Base-by-base conservation (phyloP, 2,888 invertebrate genomes). In the Leptopilina syphax region DNA sequence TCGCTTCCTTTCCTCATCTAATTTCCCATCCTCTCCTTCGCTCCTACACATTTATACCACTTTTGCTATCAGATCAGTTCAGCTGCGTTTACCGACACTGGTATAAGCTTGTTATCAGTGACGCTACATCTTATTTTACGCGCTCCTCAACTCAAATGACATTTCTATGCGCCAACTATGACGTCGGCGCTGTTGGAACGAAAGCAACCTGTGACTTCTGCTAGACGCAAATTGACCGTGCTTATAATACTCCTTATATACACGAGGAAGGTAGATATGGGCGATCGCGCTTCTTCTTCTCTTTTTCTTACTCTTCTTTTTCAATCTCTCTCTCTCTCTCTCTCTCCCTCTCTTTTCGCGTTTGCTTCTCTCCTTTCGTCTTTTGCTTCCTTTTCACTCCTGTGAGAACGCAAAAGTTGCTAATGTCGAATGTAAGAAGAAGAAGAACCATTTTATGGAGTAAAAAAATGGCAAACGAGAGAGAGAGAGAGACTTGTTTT, bases 51-150 rank as follows among this genome's bases (percentile, higher is more conserved):
- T 34, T 34, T 34, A 3, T 34, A 34, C 34, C 34, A 34, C 82
- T 79, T 81, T 67, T 84, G 85, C 84, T 88, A 88, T 88, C 88
- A 88, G 88, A 88, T 65, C 77, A 79, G 76, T 73, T 70, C 24
- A 34, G 65, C 76, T 80, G 78, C 66, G 50, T 77, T 50, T 79
- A 77, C 81, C 80, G 83, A 67, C 82, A 77, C 77, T 77, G 77
- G 79, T 67, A 80, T 57, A 77, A 83, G 85, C 87, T 89, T 86
- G 89, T 91, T 91, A 91, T 91, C 91, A 91, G 90, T 88, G 89
- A 89, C 88, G 90, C 89, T 91, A 91, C 91, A 91, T 91, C 91
- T 91, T 91, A 91, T 91, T 91, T 91, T 91, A 91, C 91, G 89
- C 90, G 88, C 86, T 88, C 90, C 88, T 91, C 90, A 87, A 85